These are phyloP conservation scores for Pangasius krempfi DNA, from an alignment of 2,797 vertebrate genomes.

Conservation along the genomic window DNA sequence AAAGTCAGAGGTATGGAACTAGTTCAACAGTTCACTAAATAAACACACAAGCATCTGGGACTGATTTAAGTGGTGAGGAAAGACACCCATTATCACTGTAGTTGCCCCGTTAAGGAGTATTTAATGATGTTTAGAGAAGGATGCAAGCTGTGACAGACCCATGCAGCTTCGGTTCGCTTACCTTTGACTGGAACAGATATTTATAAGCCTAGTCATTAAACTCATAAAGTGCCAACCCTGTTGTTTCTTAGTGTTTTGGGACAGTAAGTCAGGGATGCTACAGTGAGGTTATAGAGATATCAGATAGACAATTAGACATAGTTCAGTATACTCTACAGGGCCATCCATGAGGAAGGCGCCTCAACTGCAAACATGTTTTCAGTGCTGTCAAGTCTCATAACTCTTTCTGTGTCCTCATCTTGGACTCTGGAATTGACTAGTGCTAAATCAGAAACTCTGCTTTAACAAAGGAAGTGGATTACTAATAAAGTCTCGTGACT, in stretches of 20 bases:
- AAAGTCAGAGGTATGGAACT: not conserved
- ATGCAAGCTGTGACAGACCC: not conserved
- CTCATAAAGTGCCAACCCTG: not conserved
- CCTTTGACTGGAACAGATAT: not conserved
- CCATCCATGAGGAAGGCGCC: not conserved
- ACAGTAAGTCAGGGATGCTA: not conserved
- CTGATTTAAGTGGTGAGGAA: constrained; percentile 26
- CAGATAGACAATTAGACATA: no score
- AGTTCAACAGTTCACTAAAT: constrained; percentile 10
- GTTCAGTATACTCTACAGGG: not conserved
- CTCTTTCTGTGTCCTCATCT: not conserved
- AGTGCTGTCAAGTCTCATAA: not conserved
- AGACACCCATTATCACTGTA: constrained; percentile 26
- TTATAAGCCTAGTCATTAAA: not conserved
- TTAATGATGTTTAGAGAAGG: constrained; percentile 21
- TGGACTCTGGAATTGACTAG: constrained; percentile 2
- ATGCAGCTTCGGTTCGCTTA: not conserved
- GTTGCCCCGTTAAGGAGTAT: constrained; percentile 12
- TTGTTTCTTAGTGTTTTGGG: not conserved
- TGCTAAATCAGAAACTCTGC: constrained; percentile 12
- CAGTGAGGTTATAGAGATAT: not conserved
- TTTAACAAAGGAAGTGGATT: constrained; percentile 42
- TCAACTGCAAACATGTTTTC: not conserved
- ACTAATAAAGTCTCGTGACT: constrained; percentile 23
- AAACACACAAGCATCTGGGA: constrained; percentile 30